phyloP scores from a whole-genome alignment of 1,140 invertebrate species.

The Cydia strobilella region DNA sequence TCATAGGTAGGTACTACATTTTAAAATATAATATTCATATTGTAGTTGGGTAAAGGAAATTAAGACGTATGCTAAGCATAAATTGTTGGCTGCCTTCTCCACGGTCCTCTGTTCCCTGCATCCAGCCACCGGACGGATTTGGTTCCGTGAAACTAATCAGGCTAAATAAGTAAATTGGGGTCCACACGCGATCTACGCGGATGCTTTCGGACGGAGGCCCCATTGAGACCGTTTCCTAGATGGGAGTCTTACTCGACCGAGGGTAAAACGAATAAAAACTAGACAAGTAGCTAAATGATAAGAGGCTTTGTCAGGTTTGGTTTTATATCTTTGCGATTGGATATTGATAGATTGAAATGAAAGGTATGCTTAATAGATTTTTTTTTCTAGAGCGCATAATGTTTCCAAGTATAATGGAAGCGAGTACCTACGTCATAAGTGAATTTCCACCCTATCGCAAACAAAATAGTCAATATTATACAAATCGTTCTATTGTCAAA shows the following conservation, averaged over 20 bases:
- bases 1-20: no score
- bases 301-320: background rate
- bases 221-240: slow-evolving; percentile 19
- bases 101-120: slow-evolving; percentile 26
- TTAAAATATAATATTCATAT: no score
- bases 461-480: no score
- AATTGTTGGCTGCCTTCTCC: slow-evolving; percentile 9
- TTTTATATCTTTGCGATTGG: background rate
- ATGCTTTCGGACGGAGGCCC: slow-evolving; percentile 15
- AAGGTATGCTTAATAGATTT: no score
- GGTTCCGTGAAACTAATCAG: slow-evolving; percentile 76
- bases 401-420: no score
- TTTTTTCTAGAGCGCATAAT: no score
- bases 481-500: no score
- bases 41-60: no score
- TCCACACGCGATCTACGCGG: slow-evolving; percentile 59
- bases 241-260: background rate
- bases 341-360: background rate
- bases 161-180: slow-evolving; percentile 74
- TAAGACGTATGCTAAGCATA: background rate
- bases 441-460: no score
- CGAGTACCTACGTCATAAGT: no score
- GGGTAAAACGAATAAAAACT: background rate
- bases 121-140: slow-evolving; percentile 73
- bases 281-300: background rate